A percentile compares a stretch with the other conserved stretches of the same genome.
phyloP scores from a whole-genome alignment of 2,113 vertebrate species.

The Seriola quinqueradiata region DNA sequence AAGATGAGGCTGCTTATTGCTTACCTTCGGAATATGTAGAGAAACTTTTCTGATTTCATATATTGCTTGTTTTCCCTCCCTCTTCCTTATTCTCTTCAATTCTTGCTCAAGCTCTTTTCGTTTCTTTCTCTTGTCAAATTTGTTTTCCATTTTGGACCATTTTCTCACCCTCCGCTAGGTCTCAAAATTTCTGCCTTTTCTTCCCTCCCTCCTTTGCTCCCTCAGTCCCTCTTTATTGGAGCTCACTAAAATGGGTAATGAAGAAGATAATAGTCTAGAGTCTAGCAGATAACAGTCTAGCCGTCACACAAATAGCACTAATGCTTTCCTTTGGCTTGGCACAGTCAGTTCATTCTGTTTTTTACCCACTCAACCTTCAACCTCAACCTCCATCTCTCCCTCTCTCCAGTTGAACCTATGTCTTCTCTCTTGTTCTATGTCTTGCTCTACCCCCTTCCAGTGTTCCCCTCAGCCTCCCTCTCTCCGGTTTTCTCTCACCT shows the following conservation, averaged over 20 bases:
- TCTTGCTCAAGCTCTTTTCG: slow-evolving; percentile 21
- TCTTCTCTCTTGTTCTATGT: slow-evolving; percentile 48
- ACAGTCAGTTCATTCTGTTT: slow-evolving; percentile 63
- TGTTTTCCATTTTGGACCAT: slow-evolving; percentile 51
- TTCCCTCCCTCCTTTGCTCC: slow-evolving; percentile 27
- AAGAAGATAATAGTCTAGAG: slow-evolving; percentile 66
- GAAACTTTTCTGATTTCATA: slow-evolving; percentile 4
- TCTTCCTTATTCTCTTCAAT: not conserved
- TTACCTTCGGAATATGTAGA: not conserved
- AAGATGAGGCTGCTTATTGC: not conserved
- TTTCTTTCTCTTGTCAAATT: slow-evolving; percentile 23
- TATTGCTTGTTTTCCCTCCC: not conserved
- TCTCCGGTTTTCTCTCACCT: slow-evolving; percentile 66
- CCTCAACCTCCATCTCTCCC: slow-evolving; percentile 45
- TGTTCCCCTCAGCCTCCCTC: slow-evolving; percentile 51
- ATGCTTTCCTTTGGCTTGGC: slow-evolving; percentile 60
- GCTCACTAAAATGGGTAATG: slow-evolving; percentile 63
- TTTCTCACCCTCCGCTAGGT: slow-evolving; percentile 57
- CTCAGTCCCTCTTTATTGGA: slow-evolving; percentile 34
- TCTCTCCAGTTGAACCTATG: slow-evolving; percentile 49
- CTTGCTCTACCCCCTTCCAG: slow-evolving; percentile 62
- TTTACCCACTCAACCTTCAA: slow-evolving; percentile 72
- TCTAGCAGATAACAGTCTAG: slow-evolving; percentile 64
- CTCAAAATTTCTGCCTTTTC: slow-evolving; percentile 47
- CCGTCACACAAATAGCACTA: slow-evolving; percentile 59